Evolutionary conservation across 1,140 invertebrate genomes (phyloP).

Genomic region (Monochamus saltuarius): DNA sequence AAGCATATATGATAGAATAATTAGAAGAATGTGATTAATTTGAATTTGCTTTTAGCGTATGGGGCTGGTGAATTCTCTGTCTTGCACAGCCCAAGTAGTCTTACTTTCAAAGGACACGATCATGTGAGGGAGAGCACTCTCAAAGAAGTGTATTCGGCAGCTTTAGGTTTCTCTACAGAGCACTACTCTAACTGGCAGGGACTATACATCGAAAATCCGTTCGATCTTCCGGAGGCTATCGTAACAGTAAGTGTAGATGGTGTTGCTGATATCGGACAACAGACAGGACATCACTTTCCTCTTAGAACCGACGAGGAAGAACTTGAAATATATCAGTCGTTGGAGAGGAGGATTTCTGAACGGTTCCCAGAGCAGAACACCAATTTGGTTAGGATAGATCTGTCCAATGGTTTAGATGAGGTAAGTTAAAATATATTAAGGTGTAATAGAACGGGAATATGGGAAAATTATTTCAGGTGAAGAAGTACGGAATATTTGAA

Average conservation of each 20-base stretch:
- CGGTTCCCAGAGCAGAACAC: constrained; percentile 59
- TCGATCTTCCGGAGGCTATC: constrained; percentile 74
- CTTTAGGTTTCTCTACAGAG: constrained; percentile 67
- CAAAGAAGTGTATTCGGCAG: constrained; percentile 71
- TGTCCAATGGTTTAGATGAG: constrained; percentile 64
- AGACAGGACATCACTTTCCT: constrained; percentile 60
- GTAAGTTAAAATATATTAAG: constrained; percentile 48
- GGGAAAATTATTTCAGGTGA: constrained; percentile 52
- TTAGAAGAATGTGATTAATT: too few species aligned
- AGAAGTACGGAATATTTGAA: constrained; percentile 56
- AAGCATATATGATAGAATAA: too few species aligned
- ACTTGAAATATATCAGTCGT: constrained; percentile 61
- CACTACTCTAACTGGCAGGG: constrained; percentile 70
- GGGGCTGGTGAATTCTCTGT: constrained; percentile 68
- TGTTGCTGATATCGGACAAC: constrained; percentile 56
- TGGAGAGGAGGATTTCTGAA: constrained; percentile 60
- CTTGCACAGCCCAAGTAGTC: constrained; percentile 64
- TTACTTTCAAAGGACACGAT: constrained; percentile 66
- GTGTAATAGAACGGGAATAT: background rate
- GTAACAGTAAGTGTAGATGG: constrained; percentile 75
- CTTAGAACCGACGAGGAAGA: constrained; percentile 66
- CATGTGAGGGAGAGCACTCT: constrained; percentile 62
- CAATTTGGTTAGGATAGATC: constrained; percentile 63
- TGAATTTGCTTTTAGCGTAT: constrained; percentile 55
- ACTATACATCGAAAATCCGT: constrained; percentile 69